phyloP scores from a whole-genome alignment of 1,140 invertebrate species.

The Zeugodacus cucurbitae region DNA sequence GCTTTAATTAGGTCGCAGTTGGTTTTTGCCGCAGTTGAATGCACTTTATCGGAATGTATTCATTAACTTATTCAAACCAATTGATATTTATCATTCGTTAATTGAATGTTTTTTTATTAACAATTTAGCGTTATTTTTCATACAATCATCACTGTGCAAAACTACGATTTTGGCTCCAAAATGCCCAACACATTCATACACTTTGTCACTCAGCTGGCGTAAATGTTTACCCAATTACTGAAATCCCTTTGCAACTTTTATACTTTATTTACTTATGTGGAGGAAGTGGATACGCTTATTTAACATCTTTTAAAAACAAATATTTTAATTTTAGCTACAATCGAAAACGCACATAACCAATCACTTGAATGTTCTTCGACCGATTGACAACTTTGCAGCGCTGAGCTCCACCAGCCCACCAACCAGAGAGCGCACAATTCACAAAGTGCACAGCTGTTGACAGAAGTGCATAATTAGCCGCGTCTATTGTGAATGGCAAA shows the following conservation, averaged over 20 bases:
- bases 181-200: not conserved
- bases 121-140: not conserved
- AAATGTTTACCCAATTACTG: not conserved
- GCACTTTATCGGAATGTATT: slow-evolving; percentile 20
- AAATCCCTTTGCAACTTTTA: not conserved
- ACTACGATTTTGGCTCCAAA: not conserved
- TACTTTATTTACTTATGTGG: not conserved
- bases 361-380: slow-evolving; percentile 2
- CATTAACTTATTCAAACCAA: not conserved
- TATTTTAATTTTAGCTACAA: slow-evolving; percentile 9
- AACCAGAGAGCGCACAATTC: not conserved
- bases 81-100: not conserved
- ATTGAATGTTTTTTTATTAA: not conserved
- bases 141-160: not conserved
- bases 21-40: slow-evolving; percentile 12
- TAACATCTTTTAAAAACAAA: not conserved
- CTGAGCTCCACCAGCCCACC: not conserved
- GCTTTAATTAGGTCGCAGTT: not conserved
- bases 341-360: not conserved
- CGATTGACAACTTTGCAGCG: not conserved
- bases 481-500: not conserved
- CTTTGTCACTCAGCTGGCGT: not conserved
- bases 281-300: not conserved
- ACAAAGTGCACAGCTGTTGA: not conserved
- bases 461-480: not conserved